Percentiles rank a stretch among this genome's conserved stretches.
phyloP scores from a whole-genome alignment of 2,888 invertebrate genomes.

The Callyntrura guangdongensis region DNA sequence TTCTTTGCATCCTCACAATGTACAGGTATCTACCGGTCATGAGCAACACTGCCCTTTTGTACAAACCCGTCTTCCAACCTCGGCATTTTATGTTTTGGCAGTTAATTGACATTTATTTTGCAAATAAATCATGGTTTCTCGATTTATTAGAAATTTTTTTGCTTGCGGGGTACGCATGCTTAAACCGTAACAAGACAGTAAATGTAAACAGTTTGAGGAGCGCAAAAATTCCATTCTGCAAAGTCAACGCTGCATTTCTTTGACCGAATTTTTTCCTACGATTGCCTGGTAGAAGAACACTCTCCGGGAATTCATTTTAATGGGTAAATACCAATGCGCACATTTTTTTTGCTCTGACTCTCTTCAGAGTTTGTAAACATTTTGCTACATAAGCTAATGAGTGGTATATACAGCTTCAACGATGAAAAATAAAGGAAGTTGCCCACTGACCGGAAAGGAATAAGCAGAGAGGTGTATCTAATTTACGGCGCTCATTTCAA shows the following conservation, averaged over 20 bases:
- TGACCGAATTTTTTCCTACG: constrained; percentile 8
- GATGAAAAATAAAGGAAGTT: not conserved
- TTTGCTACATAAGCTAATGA: not conserved
- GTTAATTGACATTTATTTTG: constrained; percentile 33
- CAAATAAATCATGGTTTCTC: not conserved
- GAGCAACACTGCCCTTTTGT: not conserved
- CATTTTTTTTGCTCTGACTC: constrained; percentile 24
- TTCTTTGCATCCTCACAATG: not conserved
- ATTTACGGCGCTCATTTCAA: constrained; percentile 38
- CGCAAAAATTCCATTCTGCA: not conserved
- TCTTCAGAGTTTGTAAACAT: constrained; percentile 3
- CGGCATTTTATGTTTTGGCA: not conserved
- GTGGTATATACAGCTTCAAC: constrained; percentile 12
- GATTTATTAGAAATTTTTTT: not conserved
- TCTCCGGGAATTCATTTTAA: not conserved
- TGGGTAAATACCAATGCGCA: not conserved
- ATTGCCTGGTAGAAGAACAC: not conserved
- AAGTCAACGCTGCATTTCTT: not conserved
- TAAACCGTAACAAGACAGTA: not conserved
- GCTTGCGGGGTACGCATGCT: not conserved
- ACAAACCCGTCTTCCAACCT: not conserved
- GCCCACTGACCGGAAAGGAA: constrained; percentile 60
- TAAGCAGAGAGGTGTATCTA: constrained; percentile 17
- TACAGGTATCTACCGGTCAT: not conserved
- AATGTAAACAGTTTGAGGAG: not conserved